phyloP scores from a whole-genome alignment of 1,140 invertebrate genomes.

The Trialeurodes vaporariorum region DNA sequence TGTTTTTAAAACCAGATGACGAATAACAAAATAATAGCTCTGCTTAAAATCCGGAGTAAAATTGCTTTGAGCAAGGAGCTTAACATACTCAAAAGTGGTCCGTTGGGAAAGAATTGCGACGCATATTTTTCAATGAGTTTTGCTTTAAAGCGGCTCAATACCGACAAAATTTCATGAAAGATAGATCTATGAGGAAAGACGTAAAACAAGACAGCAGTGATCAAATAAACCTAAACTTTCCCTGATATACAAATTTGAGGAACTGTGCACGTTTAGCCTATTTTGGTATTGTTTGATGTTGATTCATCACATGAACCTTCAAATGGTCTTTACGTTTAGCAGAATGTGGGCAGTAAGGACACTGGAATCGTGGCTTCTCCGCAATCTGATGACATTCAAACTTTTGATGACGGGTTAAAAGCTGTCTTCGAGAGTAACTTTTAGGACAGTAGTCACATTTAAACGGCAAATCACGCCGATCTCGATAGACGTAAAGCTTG shows the following conservation, averaged over 20 bases:
- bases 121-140: too few relatives aligned
- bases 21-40: too few relatives aligned
- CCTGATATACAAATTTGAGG: background rate
- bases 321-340: constrained; percentile 19
- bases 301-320: constrained; percentile 2
- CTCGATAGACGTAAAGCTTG: background rate
- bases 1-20: too few relatives aligned
- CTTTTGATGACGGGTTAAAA: constrained; percentile 20
- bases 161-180: too few relatives aligned
- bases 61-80: too few relatives aligned
- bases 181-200: too few relatives aligned
- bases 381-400: constrained; percentile 20
- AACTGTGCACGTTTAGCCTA: background rate
- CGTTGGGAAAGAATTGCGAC: too few relatives aligned
- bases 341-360: constrained; percentile 17
- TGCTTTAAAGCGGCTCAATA: too few relatives aligned
- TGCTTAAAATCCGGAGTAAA: too few relatives aligned
- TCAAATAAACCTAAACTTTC: background rate
- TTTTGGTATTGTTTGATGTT: background rate
- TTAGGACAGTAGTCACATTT: background rate
- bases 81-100: too few relatives aligned
- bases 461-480: background rate
- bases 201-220: background rate
- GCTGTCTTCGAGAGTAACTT: background rate
- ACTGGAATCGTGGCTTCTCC: constrained; percentile 18